Base-by-base conservation (phyloP, 2,797 vertebrate species). In the Pseudochromis fuscus region DNA sequence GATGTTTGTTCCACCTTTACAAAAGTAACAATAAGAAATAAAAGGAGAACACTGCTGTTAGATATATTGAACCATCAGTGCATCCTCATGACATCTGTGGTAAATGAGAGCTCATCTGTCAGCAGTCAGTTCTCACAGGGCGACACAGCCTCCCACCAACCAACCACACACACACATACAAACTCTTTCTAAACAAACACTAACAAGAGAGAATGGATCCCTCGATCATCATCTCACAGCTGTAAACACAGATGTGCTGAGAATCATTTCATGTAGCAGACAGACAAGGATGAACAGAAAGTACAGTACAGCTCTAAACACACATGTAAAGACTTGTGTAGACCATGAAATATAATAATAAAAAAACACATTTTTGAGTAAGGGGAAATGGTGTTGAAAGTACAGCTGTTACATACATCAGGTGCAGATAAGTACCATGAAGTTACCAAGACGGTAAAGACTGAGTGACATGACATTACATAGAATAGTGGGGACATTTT, bases 191-290 rank as follows among this genome's bases (percentile, higher is more conserved):
- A 89, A 89, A 83, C 87, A 92, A 88, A 85, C 44, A 72, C 73
- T 46, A 71, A 72, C 66, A 33, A 65, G 50, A 76, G 61, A 82
- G 83, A 86, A 70, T 66, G 50, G 56, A 87, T 86, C 73, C 69
- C 79, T 69, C 60, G 55, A 81, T 90, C 82, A 76, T 86, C 80
- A 77, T 78, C 68, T 62, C 72, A 75, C 84, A 90, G 84, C 83
- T 89, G 86, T 86, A 87, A 87, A 90, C 84, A 88, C 88, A 91
- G 86, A 91, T 89, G 86, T 87, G 82, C 69, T 23, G 49, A 68
- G 58, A 81, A 53, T 79, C 55, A 11, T 75, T 65, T 81, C 69
- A 56, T 64, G 56, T 53, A 59, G 65, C 51, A 71, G 67, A 78
- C 66, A 64, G 77, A 80, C 45, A 42, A 35, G 19, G 59, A 63